phyloP scores from a whole-genome alignment of 2,888 invertebrate genomes.

The Chrysopilus asiliformis region DNA sequence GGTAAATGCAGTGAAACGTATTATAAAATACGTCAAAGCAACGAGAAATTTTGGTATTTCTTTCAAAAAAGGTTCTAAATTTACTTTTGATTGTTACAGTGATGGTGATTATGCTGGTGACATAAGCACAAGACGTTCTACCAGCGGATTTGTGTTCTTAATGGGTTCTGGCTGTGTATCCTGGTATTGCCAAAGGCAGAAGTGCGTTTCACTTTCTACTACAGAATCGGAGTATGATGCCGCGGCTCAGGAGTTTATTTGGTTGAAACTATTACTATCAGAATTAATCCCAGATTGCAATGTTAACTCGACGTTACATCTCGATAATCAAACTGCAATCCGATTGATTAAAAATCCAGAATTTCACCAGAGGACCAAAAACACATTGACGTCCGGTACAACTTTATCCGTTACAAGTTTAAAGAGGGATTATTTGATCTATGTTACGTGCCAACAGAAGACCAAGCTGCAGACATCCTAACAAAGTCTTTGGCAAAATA shows the following conservation, averaged over 20 bases:
- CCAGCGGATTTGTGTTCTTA: conserved; percentile 9
- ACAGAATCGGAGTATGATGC: conserved; percentile 24
- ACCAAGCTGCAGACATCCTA: conserved; percentile 3
- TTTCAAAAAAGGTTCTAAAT: conserved; percentile 1
- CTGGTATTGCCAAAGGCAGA: conserved; percentile 10
- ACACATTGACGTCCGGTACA: conserved; percentile 11
- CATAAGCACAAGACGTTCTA: conserved; percentile 11
- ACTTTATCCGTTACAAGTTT: conserved; percentile 6
- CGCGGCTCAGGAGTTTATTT: conserved; percentile 18
- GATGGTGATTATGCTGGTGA: conserved; percentile 13
- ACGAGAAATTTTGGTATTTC: conserved; percentile 9
- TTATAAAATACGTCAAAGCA: conserved; percentile 12
- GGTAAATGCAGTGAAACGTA: conserved; percentile 13
- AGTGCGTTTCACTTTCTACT: conserved; percentile 16
- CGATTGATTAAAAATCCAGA: conserved; percentile 11
- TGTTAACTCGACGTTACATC: conserved; percentile 7
- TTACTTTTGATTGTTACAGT: conserved; percentile 5
- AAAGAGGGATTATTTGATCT: neutral
- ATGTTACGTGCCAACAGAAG: neutral
- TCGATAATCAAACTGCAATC: conserved; percentile 14
- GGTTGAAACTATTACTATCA: conserved; percentile 12
- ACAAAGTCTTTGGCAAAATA: conserved; percentile 1
- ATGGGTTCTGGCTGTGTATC: conserved; percentile 4
- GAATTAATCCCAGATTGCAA: conserved; percentile 5
- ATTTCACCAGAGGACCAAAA: conserved; percentile 12